phyloP scores from a whole-genome alignment of 2,113 vertebrate species.

The Polypterus senegalus region DNA sequence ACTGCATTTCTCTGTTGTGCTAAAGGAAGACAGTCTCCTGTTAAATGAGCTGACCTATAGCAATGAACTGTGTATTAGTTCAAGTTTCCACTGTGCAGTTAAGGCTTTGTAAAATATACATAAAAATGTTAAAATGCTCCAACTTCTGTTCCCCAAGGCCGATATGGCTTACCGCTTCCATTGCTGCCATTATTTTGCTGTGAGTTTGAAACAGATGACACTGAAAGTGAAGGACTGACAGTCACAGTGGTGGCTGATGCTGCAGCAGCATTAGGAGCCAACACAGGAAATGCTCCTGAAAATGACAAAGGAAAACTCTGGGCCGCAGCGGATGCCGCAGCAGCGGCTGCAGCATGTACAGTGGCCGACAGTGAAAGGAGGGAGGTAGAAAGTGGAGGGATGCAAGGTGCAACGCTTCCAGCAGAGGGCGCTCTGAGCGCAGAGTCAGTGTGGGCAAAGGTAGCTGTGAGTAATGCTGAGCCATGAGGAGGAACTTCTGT shows the following conservation, averaged over 20 bases:
- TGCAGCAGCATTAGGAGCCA: conserved; percentile 47
- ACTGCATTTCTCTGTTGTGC: no score
- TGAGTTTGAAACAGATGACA: conserved; percentile 44
- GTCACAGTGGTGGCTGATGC: conserved; percentile 49
- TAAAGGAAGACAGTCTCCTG: no score
- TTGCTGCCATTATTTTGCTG: conserved; percentile 46
- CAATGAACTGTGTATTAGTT: no score
- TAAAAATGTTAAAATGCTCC: conserved; percentile 63
- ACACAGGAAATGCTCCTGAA: conserved; percentile 57
- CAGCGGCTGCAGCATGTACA: conserved; percentile 57
- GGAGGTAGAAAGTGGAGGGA: conserved; percentile 66
- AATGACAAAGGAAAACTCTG: conserved; percentile 72
- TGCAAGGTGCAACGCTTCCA: conserved; percentile 50
- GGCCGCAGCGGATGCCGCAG: conserved; percentile 55
- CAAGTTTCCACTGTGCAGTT: no score
- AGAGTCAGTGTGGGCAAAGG: conserved; percentile 60
- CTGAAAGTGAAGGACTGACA: conserved; percentile 51
- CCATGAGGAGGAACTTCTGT: conserved; percentile 46
- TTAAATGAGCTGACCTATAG: no score
- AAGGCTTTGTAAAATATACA: no score
- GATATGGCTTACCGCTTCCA: conserved; percentile 59
- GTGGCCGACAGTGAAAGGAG: conserved; percentile 74
- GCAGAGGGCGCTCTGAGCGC: conserved; percentile 54
- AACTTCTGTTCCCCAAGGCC: conserved; percentile 87
- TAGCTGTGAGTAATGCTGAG: conserved; percentile 57